Conservation (phyloP, 53 echinoderm and acorn worm species). For the Holothuria scabra region DNA sequence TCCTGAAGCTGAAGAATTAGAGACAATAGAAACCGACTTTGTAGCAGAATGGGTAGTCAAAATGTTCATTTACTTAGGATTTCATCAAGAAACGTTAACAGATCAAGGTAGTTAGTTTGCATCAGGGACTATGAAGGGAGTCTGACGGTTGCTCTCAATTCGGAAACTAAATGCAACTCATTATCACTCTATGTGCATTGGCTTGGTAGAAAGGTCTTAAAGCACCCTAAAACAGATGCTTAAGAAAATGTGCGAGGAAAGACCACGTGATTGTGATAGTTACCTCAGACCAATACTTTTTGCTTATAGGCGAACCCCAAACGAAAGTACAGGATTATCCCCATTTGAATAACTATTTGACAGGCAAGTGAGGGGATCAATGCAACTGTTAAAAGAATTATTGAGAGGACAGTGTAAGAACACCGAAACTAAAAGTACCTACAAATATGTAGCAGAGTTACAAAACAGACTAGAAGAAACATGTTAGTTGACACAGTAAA, state of each 20-base stretch:
- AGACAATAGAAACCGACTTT: slow-evolving; percentile 45
- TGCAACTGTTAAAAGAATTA: slow-evolving; percentile 58
- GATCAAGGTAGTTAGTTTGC: slow-evolving; percentile 51
- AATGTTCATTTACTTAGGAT: slow-evolving; percentile 46
- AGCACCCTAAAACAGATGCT: slow-evolving; percentile 55
- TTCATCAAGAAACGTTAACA: slow-evolving; percentile 46
- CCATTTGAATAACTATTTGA: slow-evolving; percentile 67
- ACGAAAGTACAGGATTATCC: slow-evolving; percentile 57
- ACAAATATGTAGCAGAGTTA: no score
- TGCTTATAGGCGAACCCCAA: slow-evolving; percentile 60
- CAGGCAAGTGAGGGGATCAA: slow-evolving; percentile 59
- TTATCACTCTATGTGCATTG: slow-evolving; percentile 55
- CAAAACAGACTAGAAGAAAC: no score
- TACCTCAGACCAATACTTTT: slow-evolving; percentile 56
- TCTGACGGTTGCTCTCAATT: slow-evolving; percentile 46
- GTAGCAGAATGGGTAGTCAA: slow-evolving; percentile 45
- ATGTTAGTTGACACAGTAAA: no score
- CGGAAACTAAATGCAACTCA: slow-evolving; percentile 27
- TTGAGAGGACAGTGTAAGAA: slow-evolving; percentile 28
- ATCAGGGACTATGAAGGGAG: slow-evolving; percentile 37
- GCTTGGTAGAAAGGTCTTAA: slow-evolving; percentile 45
- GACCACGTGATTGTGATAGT: slow-evolving; percentile 62
- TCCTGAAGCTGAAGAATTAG: slow-evolving; percentile 46
- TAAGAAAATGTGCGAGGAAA: slow-evolving; percentile 59
- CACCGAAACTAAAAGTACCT: no score